phyloP scores from a whole-genome alignment of 2,113 vertebrate species.

The Menidia beryllina region DNA sequence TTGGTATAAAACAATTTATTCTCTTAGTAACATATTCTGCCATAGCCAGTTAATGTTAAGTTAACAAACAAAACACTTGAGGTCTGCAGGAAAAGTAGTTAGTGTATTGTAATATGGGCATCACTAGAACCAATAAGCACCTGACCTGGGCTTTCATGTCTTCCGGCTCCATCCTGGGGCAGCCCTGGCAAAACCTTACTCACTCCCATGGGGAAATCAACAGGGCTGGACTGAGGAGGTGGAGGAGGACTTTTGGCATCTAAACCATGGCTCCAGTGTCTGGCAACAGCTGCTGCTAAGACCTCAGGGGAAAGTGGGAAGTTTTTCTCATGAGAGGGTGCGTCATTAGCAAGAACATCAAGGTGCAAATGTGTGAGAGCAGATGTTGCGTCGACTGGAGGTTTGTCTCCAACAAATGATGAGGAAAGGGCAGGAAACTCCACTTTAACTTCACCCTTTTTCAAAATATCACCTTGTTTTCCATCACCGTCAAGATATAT shows the following conservation, averaged over 20 bases:
- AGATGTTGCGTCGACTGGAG: not conserved
- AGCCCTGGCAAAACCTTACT: constrained; percentile 78
- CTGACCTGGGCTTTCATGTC: constrained; percentile 71
- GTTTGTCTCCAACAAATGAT: constrained; percentile 29
- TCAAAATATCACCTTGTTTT: constrained; percentile 80
- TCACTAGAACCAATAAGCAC: constrained; percentile 27
- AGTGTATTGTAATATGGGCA: not conserved
- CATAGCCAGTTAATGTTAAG: not conserved
- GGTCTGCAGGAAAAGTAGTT: not conserved
- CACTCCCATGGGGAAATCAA: constrained; percentile 21
- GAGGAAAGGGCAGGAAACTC: constrained; percentile 65
- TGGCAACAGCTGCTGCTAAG: constrained; percentile 38
- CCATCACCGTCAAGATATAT: constrained; percentile 76
- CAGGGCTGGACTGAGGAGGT: constrained; percentile 65
- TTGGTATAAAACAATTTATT: not conserved
- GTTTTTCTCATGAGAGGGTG: constrained; percentile 26
- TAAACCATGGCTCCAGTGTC: constrained; percentile 19
- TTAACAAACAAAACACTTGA: not conserved
- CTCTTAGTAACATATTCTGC: not conserved
- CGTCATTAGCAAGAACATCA: constrained; percentile 58
- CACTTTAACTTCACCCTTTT: constrained; percentile 26
- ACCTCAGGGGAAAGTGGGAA: constrained; percentile 27
- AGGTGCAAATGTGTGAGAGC: constrained; percentile 12
- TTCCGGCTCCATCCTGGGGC: constrained; percentile 75
- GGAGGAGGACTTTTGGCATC: constrained; percentile 69